Base-by-base conservation (phyloP, 1,140 invertebrate genomes). In the Hylyphantes graminicola region DNA sequence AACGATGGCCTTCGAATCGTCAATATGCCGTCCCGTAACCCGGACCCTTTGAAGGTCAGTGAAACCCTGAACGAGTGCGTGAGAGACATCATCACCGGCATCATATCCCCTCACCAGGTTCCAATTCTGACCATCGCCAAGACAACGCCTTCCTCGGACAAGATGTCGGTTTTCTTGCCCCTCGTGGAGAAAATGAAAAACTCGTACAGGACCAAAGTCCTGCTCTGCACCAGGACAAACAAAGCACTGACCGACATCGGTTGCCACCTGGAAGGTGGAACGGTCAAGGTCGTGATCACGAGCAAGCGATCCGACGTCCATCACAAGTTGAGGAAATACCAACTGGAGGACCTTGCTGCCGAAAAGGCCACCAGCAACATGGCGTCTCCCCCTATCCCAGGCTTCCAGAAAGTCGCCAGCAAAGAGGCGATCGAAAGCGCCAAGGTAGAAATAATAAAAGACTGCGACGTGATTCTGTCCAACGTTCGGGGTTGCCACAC, bases 381-480 rank as follows among this genome's bases (percentile, higher is more conserved):
- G n/a, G 15, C 19, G 51, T 0, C 51, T 59, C 6, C n/a, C 8
- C 48, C 35, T 35, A 35, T 35, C 5, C 35, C 35, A 35, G 35
- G 35, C 35, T 35, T 35, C 35, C 35, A 35, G 35, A 35, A 35
- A 35, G 35, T 35, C 35, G 35, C 35, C 35, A 35, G 35, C 35
- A 35, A 35, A 35, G 5, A 35, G 35, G 17, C n/a, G 6, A n/a
- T 7, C 51, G 15, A 21, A 53, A 77, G 63, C 21, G 35, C 55
- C 48, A 70, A 77, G 54, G 53, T 77, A 55, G 19, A 51, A 7
- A 13, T 77, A 12, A 35, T 77, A 13, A 77, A 70, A 19, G 65
- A 85, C 10, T 77, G 74, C 72, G 82, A 85, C 72, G 74, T 85
- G 9, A 72, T 85, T 61, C 63, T 85, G n/a, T 70, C 74, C 4